Percentiles rank a stretch among this genome's conserved stretches.
These are phyloP conservation scores for Psylliodes chrysocephalus DNA, from an alignment of 2,888 invertebrate genomes.

Conservation along the genomic window DNA sequence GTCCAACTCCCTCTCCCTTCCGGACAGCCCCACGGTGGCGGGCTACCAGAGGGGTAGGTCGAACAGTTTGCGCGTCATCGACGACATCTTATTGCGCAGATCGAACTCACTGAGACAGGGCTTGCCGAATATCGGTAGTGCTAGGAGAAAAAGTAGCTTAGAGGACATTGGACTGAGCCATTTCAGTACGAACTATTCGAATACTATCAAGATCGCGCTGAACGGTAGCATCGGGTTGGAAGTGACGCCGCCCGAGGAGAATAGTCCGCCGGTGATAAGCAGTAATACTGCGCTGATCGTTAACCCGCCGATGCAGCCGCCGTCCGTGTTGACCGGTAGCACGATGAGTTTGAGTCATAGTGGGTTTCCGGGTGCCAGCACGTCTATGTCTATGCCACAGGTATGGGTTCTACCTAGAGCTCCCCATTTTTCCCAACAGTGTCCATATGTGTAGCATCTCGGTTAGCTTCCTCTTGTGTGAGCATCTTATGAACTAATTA, in stretches of 20 bases:
- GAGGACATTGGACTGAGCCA: conserved; percentile 89
- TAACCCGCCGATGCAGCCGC: conserved; percentile 59
- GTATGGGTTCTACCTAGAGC: too few species aligned
- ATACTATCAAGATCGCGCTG: conserved; percentile 85
- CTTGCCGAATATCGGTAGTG: conserved; percentile 71
- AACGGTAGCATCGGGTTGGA: conserved; percentile 89
- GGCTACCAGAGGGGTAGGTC: conserved; percentile 81
- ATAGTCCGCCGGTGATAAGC: conserved; percentile 66
- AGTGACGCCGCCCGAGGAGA: conserved; percentile 70
- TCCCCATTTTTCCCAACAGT: too few species aligned
- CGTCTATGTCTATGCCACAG: conserved; percentile 50
- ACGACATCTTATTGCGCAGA: conserved; percentile 83
- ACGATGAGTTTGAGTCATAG: conserved; percentile 58
- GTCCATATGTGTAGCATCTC: too few species aligned
- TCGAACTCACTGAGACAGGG: conserved; percentile 89
- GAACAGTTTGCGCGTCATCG: conserved; percentile 87
- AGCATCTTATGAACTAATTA: too few species aligned
- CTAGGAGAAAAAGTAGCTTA: conserved; percentile 81
- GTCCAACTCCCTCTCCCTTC: conserved; percentile 88
- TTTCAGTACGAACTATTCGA: conserved; percentile 77
- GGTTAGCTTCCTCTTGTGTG: too few species aligned
- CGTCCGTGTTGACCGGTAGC: conserved; percentile 52
- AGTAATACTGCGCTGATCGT: conserved; percentile 69
- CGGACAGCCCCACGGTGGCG: conserved; percentile 87
- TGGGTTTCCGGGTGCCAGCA: conserved; percentile 54